Percentiles rank a stretch among this genome's conserved stretches.
Conservation (phyloP, 64 coral and sea anemone species). For the Porites lutea region DNA sequence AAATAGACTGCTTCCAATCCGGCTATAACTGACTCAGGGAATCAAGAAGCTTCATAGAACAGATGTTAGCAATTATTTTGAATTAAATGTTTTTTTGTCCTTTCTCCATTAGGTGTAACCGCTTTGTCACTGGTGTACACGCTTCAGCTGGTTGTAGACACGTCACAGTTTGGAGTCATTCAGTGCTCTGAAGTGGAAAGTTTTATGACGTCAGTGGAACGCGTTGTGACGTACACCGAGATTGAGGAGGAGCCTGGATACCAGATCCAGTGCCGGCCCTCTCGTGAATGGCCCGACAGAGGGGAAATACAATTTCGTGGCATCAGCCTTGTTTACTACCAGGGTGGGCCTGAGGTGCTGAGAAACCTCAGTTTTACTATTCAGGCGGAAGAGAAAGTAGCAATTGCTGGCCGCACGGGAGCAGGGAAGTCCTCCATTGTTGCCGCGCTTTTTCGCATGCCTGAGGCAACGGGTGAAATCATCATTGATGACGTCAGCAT, state of each 20-base stretch:
- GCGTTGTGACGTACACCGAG: neutral
- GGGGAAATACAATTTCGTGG: neutral
- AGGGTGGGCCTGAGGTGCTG: neutral
- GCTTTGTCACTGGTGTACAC: too few species aligned
- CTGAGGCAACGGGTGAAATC: neutral
- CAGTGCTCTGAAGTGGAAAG: conserved; percentile 42
- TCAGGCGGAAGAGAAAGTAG: neutral
- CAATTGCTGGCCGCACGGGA: neutral
- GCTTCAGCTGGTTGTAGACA: conserved; percentile 23
- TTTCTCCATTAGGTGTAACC: neutral
- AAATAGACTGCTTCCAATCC: too few species aligned
- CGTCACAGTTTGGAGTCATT: conserved; percentile 50
- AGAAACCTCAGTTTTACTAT: neutral
- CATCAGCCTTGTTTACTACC: neutral
- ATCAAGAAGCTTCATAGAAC: too few species aligned
- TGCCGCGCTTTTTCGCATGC: conserved; percentile 12
- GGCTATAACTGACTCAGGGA: too few species aligned
- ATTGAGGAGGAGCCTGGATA: neutral
- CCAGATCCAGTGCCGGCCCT: neutral
- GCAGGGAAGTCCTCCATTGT: conserved; percentile 13
- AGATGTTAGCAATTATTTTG: too few species aligned
- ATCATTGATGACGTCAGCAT: conserved; percentile 2
- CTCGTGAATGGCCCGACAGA: neutral
- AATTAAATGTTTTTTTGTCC: too few species aligned
- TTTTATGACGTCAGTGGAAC: conserved; percentile 15